A percentile compares a stretch with the other conserved stretches of the same genome.
These are phyloP conservation scores for Aphelenchoides besseyi DNA, from an alignment of 1,140 invertebrate species.

Conservation along the genomic window DNA sequence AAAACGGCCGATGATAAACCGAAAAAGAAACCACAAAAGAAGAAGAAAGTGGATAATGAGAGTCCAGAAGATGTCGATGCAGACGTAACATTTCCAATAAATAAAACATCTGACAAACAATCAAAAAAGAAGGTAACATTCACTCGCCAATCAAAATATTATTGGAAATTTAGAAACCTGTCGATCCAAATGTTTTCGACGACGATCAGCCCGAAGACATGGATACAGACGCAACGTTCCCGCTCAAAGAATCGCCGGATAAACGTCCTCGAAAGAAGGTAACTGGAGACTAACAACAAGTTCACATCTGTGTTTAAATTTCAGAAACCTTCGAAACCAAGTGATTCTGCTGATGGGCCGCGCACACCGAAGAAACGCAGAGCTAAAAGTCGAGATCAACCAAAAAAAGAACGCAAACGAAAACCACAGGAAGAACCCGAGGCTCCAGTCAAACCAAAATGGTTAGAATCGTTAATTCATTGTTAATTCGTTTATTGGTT, in stretches of 20 bases:
- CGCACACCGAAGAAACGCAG: not conserved
- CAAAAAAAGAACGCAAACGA: constrained; percentile 9
- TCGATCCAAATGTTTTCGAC: not conserved
- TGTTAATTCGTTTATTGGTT: not conserved
- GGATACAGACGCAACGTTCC: not conserved
- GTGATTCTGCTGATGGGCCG: not conserved
- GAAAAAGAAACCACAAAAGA: not conserved
- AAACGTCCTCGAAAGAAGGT: constrained; percentile 4
- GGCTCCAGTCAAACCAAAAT: constrained; percentile 11
- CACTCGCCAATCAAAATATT: not conserved
- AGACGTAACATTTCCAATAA: not conserved
- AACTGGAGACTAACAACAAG: not conserved
- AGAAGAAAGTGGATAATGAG: not conserved
- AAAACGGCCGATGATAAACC: not conserved
- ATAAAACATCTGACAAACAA: not conserved
- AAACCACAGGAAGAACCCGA: constrained; percentile 18
- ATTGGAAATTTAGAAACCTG: too few relatives aligned
- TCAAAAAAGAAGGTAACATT: not conserved
- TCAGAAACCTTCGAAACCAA: not conserved
- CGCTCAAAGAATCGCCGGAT: not conserved
- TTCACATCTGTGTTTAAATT: constrained; percentile 2
- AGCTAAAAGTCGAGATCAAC: constrained; percentile 5
- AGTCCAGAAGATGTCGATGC: not conserved
- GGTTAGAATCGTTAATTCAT: not conserved
- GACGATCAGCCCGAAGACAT: not conserved